Evolutionary conservation across 2,113 vertebrate genomes (phyloP), one percentile per base, ranked within the genome.

Genomic region (Andinoacara biseriatus): DNA sequence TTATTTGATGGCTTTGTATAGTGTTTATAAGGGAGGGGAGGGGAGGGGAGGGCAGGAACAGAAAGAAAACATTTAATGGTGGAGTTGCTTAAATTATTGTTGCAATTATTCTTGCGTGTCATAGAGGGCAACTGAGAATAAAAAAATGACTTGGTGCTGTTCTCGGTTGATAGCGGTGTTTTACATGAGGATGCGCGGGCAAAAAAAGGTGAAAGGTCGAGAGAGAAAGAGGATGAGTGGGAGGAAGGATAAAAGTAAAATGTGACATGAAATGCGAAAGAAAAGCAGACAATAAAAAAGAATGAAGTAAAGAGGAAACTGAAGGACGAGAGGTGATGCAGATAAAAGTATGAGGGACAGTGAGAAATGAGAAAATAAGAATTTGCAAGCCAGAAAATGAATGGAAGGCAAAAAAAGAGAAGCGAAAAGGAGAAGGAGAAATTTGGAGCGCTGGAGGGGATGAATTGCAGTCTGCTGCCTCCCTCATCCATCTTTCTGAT

Each of bases 1-100:
- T 83, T 93, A 91, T 88, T 93, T 93, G 89, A 93, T 91, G 91
- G 91, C 78, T 89, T 87, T 90, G 88, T 87, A 85, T 80, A 84
- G 87, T 83, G 90, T 92, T 93, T 93, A 91, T 84, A 85, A 85
- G 83, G 57, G 67, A 26, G 56, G 40, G 77, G n/a, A n/a, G 58
- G 52, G 57, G 43, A 20, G 75, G 69, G 11, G 24, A 10, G 62
- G 85, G 89, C 31, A 83, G 56, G 38, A 86, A 80, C 78, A 74
- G 58, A 84, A 58, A 79, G 76, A 84, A 83, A 78, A 10, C 29
- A 22, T 63, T 69, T 87, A 85, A 87, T 90, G 76, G 77, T 78
- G 52, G 78, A 87, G 86, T 89, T 84, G 65, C 81, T 87, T 35
- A 46, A 86, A 88, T 89, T 72, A 85, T 84, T 69, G 58, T 38